Conservation (phyloP, 2,888 invertebrate genomes). For the Cheilosia vulpina region DNA sequence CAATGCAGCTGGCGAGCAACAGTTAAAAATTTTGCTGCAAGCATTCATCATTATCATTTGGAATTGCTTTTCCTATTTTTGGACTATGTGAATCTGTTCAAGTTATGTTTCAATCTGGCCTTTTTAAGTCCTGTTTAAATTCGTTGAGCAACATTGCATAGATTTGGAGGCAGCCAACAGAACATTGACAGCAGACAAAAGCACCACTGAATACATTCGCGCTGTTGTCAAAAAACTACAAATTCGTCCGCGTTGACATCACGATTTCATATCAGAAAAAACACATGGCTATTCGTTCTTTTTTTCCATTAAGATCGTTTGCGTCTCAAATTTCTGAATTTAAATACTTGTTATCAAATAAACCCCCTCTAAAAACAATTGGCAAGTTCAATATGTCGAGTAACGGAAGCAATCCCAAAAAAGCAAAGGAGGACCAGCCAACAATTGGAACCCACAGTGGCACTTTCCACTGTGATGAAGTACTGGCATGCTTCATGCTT, state of each 20-base stretch:
- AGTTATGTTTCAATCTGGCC: too few relatives aligned
- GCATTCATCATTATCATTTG: too few relatives aligned
- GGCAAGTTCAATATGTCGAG: constrained; percentile 42
- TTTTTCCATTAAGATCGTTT: not conserved
- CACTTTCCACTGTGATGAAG: constrained; percentile 82
- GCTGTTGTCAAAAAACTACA: not conserved
- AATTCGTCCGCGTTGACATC: not conserved
- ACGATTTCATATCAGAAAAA: not conserved
- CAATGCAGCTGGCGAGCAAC: too few relatives aligned
- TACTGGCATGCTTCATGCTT: constrained; percentile 95
- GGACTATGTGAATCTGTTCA: too few relatives aligned
- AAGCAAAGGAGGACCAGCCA: constrained; percentile 48
- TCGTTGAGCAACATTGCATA: too few relatives aligned
- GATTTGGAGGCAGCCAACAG: too few relatives aligned
- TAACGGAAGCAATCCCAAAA: constrained; percentile 60
- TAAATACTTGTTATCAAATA: constrained; percentile 5
- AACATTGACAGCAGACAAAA: too few relatives aligned
- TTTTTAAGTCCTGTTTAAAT: too few relatives aligned
- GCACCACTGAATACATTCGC: not conserved
- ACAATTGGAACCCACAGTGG: constrained; percentile 82
- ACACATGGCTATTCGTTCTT: constrained; percentile 40
- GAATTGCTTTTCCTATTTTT: too few relatives aligned
- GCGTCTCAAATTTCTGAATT: not conserved
- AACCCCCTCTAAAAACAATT: not conserved
- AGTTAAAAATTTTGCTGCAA: too few relatives aligned